Percentiles rank a stretch among this genome's conserved stretches.
phyloP scores from a whole-genome alignment of 1,140 invertebrate species.

The Tetramorium parvispinum region DNA sequence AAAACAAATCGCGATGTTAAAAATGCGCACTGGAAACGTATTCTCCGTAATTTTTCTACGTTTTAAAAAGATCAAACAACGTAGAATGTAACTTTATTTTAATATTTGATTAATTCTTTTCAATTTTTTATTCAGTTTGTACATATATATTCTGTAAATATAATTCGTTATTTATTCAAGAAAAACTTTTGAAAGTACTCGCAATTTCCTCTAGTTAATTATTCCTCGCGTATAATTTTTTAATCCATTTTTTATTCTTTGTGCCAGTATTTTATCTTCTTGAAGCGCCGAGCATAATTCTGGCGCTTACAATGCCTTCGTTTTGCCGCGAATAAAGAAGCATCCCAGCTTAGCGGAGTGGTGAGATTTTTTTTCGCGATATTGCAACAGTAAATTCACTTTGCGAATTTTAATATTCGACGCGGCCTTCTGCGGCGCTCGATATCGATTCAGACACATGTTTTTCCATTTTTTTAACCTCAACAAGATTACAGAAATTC shows the following conservation, averaged over 20 bases:
- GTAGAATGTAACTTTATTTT: background rate
- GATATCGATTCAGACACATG: background rate
- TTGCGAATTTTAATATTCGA: conserved; percentile 63
- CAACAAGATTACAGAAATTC: conserved; percentile 24
- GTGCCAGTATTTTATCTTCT: background rate
- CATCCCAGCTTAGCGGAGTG: background rate
- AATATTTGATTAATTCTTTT: background rate
- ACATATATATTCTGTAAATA: background rate
- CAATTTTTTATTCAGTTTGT: background rate
- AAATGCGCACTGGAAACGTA: background rate
- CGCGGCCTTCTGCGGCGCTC: background rate
- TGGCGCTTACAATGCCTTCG: background rate
- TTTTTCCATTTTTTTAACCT: background rate
- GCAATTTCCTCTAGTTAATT: background rate
- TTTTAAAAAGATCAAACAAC: background rate
- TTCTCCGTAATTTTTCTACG: background rate
- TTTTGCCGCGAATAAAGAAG: conserved; percentile 24
- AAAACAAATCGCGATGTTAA: background rate
- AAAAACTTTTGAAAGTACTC: background rate
- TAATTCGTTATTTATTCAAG: background rate
- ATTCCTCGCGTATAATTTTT: background rate
- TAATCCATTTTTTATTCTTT: conserved; percentile 10
- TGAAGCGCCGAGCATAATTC: conserved; percentile 10
- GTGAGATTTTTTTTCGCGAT: conserved; percentile 39
- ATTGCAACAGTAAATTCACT: conserved; percentile 31